Base-by-base conservation (phyloP, 2,113 vertebrate species). In the Caranx ignobilis region DNA sequence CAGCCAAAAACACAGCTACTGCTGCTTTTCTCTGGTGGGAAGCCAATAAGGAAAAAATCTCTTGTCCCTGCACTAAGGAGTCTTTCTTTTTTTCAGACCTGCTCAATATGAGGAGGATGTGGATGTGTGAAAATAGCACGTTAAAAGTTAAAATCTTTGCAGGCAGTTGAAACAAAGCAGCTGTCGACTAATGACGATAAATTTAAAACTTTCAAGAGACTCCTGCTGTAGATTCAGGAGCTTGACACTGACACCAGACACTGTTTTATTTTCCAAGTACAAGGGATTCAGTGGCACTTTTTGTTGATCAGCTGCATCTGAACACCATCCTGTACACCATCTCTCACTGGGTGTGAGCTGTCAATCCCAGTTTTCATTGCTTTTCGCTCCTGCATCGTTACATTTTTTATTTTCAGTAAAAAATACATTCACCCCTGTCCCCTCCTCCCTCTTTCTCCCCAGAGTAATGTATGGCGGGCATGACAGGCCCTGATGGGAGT, bases 321-420 rank as follows among this genome's bases (percentile, higher is more conserved):
- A 52, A 62, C 19, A 31, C 55, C 39, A n/a, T 48, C 11, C 48
- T 70, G 34, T 56, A 39, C 31, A 6, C 21, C 63, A 72, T 56
- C 45, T 4, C 60, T 67, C 43, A 19, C 35, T 45, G 19, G 7
- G 21, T 15, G 57, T 31, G 72, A n/a, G 32, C 72, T 69, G 83
- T 79, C 80, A 45, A 18, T 52, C 55, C 12, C 9, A 35, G 55
- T 77, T 76, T 86, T 43, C 45, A 73, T 3, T 19, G 48, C 64
- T 79, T 70, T 81, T 43, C 70, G 64, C 82, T 65, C 54, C 75
- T 61, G 79, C 60, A n/a, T 78, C 70, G 57, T 75, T 86, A 64
- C 12, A 37, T 79, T 75, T 68, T 68, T 67, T 63, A 81, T 75
- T 81, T 73, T 55, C 45, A 5, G 73, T 52, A 50, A 61, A 67